These are phyloP conservation scores for Solenopsis fugax DNA, from an alignment of 1,140 invertebrate species.

Conservation along the genomic window DNA sequence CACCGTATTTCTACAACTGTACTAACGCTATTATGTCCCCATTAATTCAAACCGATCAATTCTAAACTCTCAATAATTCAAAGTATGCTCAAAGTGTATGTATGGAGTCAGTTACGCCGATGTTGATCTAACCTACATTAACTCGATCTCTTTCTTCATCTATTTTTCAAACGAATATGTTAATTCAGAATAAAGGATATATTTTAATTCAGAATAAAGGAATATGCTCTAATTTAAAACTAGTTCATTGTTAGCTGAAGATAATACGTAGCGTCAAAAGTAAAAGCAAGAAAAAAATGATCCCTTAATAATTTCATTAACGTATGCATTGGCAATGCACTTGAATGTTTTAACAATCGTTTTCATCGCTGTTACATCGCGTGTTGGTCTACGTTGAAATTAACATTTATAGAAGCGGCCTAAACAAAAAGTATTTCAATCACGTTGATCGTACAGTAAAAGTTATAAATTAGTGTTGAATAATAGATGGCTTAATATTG, in stretches of 20 bases:
- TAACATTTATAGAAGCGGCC: background rate
- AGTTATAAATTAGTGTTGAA: constrained; percentile 31
- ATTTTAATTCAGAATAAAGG: background rate
- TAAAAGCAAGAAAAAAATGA: background rate
- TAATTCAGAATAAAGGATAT: background rate
- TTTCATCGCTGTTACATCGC: background rate
- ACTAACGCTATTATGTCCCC: background rate
- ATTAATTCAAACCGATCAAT: constrained; percentile 14
- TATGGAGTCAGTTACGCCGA: background rate
- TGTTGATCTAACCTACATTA: background rate
- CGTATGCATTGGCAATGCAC: background rate
- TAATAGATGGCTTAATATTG: constrained; percentile 34
- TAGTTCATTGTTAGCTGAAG: background rate
- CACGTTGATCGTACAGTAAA: background rate
- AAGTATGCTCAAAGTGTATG: background rate
- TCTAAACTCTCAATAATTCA: constrained; percentile 31
- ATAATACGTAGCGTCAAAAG: background rate
- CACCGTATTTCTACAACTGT: background rate
- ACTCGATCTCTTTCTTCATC: background rate
- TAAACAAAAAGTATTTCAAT: constrained; percentile 35
- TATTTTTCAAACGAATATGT: background rate
- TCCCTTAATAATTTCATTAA: background rate
- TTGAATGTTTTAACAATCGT: background rate
- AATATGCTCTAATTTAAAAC: background rate
- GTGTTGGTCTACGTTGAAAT: background rate